Base-by-base conservation (phyloP, 2,797 vertebrate species). In the Argentina silus region DNA sequence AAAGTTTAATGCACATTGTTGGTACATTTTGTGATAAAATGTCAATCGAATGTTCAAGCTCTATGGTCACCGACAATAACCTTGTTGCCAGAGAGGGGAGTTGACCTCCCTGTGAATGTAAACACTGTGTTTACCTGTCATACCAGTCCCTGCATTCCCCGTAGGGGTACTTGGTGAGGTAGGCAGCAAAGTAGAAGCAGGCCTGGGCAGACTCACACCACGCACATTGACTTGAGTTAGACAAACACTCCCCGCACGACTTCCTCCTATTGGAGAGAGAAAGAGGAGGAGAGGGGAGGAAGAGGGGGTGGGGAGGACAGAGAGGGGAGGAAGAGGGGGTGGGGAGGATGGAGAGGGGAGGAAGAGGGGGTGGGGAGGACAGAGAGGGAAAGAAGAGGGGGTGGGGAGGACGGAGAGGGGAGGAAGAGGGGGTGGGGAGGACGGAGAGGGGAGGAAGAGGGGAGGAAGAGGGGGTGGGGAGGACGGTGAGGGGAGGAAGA, bases 91-190 rank as follows among this genome's bases (percentile, higher is more conserved):
- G 9, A 68, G 66, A 17, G 9, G 67, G 0, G 68, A 59, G 6
- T 63, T 66, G 1, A 55, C 2, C 68, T 64, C 0, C 53, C 11
- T 19, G 15, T 36, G 7, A 23, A 15, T 23, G 3, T 1, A 36
- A 48, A 17, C 7, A 11, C 4, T 9, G 11, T n/a, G 53, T 77
- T 74, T 84, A 94, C 97, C 96, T 97, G 94, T 98, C 97, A 0
- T 97, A 96, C 97, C 97, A 97, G 88, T 97, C 96, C 14, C 96
- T 93, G 89, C 97, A 97, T 76, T 96, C 95, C 56, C 97, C 97
- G 0, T 95, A 95, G 0, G 97, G 96, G 83, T 97, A 97, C 84
- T 97, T 97, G 76, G 96, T 96, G 75, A 97, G 93, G 83, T 98
- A 98, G 57, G 96, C 94, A 0, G 96, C 96, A 21, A 98, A 97